Evolutionary conservation across 2,113 vertebrate species (phyloP), one percentile per base, ranked within the genome.

Genomic region (Xenotilapia caudafasciata): DNA sequence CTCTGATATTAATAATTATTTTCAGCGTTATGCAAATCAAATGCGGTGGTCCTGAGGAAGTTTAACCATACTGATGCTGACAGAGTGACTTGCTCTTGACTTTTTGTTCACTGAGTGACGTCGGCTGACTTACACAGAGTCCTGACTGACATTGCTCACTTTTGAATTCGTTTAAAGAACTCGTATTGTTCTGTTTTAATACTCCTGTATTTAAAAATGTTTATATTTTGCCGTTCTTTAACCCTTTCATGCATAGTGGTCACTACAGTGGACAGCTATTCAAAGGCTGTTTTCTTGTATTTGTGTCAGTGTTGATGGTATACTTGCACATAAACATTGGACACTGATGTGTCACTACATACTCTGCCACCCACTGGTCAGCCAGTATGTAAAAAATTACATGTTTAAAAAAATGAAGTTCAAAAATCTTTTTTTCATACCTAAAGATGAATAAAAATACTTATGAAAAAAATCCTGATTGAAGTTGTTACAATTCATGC

Each of bases 381-480:
- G 58, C 58, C 58, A 33, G 58, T 23, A 60, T 19, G 15, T 1
- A 11, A 33, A 62, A 62, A 33, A 33, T 9, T 0, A 33, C 28
- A 62, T 33, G 28, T 62, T 62, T 62, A 1, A 62, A 60, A 60
- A 62, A 62, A 33, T 62, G 28, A 0, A 33, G 58, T 33, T 0
- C 58, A 62, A 62, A 62, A 19, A 62, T 60, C 3, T 60, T 60
- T 62, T 60, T 62, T 62, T 33, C 15, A 62, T 33, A 33, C 58
- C 58, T 62, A 62, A 62, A 62, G 15, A 62, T 62, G 9, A 62
- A 35, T 62, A 62, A 62, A 62, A 60, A 19, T 60, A 60, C 56
- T 33, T 31, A 0, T 58, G 14, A 58, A 17, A 31, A 58, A 17
- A 60, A 33, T 33, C 9, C 15, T 62, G 58, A 62, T 62, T 33